Conservation (phyloP, 2,888 invertebrate species). For the Harpagoxenus sublaevis region DNA sequence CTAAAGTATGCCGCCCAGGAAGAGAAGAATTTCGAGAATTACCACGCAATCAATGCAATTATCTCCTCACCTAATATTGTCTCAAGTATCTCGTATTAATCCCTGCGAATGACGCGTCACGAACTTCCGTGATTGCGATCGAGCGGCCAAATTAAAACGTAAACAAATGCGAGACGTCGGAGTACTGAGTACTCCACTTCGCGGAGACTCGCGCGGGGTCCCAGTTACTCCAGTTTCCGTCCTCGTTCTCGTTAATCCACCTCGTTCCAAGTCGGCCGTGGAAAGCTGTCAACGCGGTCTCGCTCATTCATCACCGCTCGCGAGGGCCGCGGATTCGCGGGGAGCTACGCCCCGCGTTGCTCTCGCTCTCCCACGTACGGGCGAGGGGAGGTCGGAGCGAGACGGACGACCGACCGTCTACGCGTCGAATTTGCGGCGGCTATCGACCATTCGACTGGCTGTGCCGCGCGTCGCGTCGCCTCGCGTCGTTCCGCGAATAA, state of each 20-base stretch:
- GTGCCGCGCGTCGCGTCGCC: background rate
- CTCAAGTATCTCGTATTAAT: background rate
- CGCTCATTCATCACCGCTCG: conserved; percentile 22
- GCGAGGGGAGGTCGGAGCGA: background rate
- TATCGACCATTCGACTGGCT: conserved; percentile 9
- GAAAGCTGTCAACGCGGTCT: background rate
- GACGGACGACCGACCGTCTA: background rate
- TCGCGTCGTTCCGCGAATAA: background rate
- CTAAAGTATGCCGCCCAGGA: background rate
- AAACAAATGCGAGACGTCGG: conserved; percentile 4
- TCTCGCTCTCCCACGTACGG: background rate
- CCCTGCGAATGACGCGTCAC: background rate
- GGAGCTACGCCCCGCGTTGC: conserved; percentile 31
- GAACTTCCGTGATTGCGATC: background rate
- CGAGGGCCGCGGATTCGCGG: background rate
- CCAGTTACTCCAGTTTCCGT: background rate
- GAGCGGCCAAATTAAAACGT: background rate
- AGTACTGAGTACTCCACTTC: no score
- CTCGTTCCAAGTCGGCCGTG: background rate
- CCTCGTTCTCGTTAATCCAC: background rate
- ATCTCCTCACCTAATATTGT: background rate
- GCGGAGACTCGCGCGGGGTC: background rate
- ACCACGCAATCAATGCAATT: background rate
- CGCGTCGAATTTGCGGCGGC: conserved; percentile 7
- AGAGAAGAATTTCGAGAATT: background rate